These are phyloP conservation scores for human (Homo sapiens) DNA, from an alignment of 2,113 vertebrate genomes.

Conservation along the genomic window GRCh38 chr7:13956001-13956500, in stretches of 20 bases:
- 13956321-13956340: not conserved
- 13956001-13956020: not conserved
- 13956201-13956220: not conserved
- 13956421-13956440: not conserved
- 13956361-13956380: not conserved
- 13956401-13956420: not conserved
- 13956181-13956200: not conserved
- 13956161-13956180: not conserved
- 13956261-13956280: not conserved
- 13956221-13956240: constrained; percentile 20
- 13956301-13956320: not conserved
- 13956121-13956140: not conserved
- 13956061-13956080: not conserved
- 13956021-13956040: not conserved
- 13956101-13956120: not conserved
- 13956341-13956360: not conserved
- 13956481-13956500: not conserved
- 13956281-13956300: not conserved
- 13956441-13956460: not conserved
- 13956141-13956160: constrained; percentile 12
- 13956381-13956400: not conserved
- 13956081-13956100: not conserved
- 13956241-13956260: not conserved
- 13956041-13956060: not conserved
- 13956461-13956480: constrained; percentile 26